Percentiles rank a stretch among this genome's conserved stretches.
phyloP scores from a whole-genome alignment of 2,888 invertebrate genomes.

The Eustalomyia histrio region DNA sequence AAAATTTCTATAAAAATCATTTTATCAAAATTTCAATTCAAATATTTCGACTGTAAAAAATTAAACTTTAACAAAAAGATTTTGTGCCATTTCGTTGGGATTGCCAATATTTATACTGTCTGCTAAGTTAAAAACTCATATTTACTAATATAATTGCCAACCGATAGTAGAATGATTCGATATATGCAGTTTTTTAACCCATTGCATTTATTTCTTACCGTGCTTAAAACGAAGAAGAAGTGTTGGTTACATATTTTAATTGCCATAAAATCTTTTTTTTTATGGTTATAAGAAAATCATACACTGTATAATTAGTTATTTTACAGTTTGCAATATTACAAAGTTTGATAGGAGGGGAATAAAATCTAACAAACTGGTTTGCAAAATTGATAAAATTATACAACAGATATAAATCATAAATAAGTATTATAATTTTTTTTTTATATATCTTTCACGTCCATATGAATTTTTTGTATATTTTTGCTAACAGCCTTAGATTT shows the following conservation, averaged over 20 bases:
- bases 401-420: conserved; percentile 51
- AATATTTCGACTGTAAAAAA: no score
- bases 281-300: neutral
- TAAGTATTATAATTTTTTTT: conserved; percentile 46
- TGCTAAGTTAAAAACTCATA: no score
- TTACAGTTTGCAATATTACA: neutral
- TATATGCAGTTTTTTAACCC: no score
- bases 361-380: neutral
- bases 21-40: no score
- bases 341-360: neutral
- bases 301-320: conserved; percentile 5
- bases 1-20: no score
- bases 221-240: neutral
- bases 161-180: no score
- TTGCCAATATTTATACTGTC: no score
- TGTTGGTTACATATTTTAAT: conserved; percentile 2
- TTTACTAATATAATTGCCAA: no score
- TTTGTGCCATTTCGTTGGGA: no score
- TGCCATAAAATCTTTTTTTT: neutral
- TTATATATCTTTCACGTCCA: conserved; percentile 7
- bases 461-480: neutral
- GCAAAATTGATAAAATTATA: conserved; percentile 3
- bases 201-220: neutral
- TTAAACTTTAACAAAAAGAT: no score
- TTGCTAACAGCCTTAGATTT: conserved; percentile 35